phyloP scores from a whole-genome alignment of 2,888 invertebrate genomes.

The Microctonus brassicae region DNA sequence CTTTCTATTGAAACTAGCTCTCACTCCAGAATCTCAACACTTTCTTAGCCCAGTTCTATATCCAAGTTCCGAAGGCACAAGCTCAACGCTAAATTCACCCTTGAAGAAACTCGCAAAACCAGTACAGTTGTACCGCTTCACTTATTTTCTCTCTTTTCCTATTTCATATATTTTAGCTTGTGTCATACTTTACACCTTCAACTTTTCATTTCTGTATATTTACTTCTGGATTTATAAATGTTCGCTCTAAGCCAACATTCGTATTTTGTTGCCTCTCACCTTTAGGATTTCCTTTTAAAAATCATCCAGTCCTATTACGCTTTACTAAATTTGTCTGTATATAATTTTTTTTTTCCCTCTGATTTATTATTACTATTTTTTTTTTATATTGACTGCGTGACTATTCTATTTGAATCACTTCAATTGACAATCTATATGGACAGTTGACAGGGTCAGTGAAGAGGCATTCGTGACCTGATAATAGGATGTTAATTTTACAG shows the following conservation, averaged over 20 bases:
- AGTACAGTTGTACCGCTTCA: constrained; percentile 18
- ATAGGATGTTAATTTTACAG: constrained; percentile 4
- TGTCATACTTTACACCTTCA: neutral
- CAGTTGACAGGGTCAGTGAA: neutral
- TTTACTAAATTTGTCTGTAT: neutral
- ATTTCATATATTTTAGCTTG: neutral
- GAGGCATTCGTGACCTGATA: neutral
- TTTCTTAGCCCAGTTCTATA: constrained; percentile 14
- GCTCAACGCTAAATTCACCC: constrained; percentile 25
- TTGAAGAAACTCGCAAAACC: constrained; percentile 30
- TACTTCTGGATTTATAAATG: constrained; percentile 9
- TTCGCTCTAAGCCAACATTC: constrained; percentile 3
- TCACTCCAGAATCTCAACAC: constrained; percentile 1
- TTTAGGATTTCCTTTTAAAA: neutral
- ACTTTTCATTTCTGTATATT: constrained; percentile 22
- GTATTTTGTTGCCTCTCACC: neutral
- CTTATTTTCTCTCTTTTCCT: neutral
- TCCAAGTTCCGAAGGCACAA: constrained; percentile 21
- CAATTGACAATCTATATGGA: neutral
- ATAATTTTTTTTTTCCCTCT: neutral
- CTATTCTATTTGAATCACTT: neutral
- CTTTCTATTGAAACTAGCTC: neutral
- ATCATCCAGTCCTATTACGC: neutral
- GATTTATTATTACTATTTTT: neutral
- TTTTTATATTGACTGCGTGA: neutral